phyloP scores from a whole-genome alignment of 2,113 vertebrate genomes.

The Lepisosteus oculatus region DNA sequence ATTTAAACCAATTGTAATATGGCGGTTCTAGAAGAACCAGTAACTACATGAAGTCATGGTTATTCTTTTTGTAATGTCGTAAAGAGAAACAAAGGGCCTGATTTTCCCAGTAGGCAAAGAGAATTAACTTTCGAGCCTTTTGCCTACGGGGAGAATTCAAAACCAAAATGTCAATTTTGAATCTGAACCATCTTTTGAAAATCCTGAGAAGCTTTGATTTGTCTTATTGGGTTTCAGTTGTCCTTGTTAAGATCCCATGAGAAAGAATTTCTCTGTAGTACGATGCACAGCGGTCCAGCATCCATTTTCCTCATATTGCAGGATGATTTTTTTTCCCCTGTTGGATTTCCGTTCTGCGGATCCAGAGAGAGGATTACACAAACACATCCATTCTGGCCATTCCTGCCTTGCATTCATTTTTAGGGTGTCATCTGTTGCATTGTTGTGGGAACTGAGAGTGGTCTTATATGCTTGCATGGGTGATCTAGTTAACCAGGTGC shows the following conservation, averaged over 20 bases:
- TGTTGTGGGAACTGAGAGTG: slow-evolving; percentile 52
- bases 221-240: background rate
- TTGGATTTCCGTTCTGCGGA: slow-evolving; percentile 50
- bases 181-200: background rate
- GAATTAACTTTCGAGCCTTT: too few relatives aligned
- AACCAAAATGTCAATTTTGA: slow-evolving; percentile 1
- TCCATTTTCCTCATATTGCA: background rate
- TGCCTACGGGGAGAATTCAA: background rate
- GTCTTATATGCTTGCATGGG: slow-evolving; percentile 77
- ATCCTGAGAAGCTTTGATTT: background rate
- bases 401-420: slow-evolving; percentile 56
- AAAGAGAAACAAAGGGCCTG: too few relatives aligned
- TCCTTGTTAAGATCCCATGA: background rate
- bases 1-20: too few relatives aligned
- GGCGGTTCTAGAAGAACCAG: too few relatives aligned
- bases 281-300: too few relatives aligned
- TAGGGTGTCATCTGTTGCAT: slow-evolving; percentile 58
- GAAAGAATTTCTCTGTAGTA: too few relatives aligned
- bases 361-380: slow-evolving; percentile 40
- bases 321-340: slow-evolving; percentile 31
- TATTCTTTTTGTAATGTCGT: slow-evolving; percentile 22
- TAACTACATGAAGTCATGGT: too few relatives aligned
- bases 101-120: too few relatives aligned
- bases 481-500: slow-evolving; percentile 73
- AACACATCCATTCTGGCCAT: slow-evolving; percentile 49